Percentiles rank a stretch among this genome's conserved stretches.
Conservation (phyloP, 2,888 invertebrate genomes). For the Drosophila nr. fundita region DNA sequence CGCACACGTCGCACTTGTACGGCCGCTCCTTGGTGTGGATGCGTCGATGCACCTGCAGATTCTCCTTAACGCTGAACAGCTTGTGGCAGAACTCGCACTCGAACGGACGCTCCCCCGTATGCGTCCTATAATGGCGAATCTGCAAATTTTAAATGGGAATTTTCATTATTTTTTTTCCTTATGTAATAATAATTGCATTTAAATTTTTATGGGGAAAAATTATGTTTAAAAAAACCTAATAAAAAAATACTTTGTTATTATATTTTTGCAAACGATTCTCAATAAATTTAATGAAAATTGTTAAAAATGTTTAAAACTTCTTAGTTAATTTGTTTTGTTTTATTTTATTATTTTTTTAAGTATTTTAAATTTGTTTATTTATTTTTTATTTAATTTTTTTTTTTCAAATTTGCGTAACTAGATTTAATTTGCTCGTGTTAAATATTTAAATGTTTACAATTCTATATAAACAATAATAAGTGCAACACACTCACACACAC, state of each 20-base stretch:
- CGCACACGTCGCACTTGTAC: slow-evolving; percentile 95
- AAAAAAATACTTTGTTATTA: not conserved
- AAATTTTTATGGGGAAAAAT: not conserved
- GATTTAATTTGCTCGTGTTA: not conserved
- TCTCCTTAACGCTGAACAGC: slow-evolving; percentile 96
- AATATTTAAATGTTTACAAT: not conserved
- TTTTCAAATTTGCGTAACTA: no score
- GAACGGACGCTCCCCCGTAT: slow-evolving; percentile 96
- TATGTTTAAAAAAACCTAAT: not conserved
- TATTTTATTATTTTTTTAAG: not conserved
- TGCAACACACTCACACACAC: not conserved
- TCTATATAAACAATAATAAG: not conserved
- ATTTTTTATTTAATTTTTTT: no score
- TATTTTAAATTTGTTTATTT: not conserved
- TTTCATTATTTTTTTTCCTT: not conserved
- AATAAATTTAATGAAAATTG: no score
- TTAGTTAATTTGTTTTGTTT: no score
- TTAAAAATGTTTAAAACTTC: no score
- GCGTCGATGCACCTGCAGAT: slow-evolving; percentile 94
- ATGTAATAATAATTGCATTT: not conserved
- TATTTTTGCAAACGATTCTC: no score
- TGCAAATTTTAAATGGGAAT: slow-evolving; percentile 26
- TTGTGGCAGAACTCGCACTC: slow-evolving; percentile 96
- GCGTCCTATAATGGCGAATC: slow-evolving; percentile 93
- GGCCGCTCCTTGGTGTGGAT: slow-evolving; percentile 97